Conservation (phyloP, 2,113 vertebrate genomes). For the Rhea americana region DNA sequence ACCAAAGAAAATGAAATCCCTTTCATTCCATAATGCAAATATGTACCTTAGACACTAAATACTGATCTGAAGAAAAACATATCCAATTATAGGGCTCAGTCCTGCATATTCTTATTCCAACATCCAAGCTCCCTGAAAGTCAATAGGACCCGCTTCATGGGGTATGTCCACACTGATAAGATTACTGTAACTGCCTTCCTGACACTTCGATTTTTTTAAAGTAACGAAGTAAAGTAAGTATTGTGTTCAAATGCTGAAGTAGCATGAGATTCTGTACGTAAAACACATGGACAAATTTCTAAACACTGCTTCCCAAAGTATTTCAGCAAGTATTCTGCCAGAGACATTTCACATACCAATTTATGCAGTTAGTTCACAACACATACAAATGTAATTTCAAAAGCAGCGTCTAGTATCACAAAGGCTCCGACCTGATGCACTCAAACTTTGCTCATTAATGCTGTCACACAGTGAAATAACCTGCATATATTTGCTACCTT, state of each 20-base stretch:
- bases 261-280: neutral
- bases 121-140: neutral
- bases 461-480: neutral
- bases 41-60: neutral
- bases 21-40: neutral
- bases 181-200: neutral
- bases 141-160: neutral
- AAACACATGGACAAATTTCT: slow-evolving; percentile 24
- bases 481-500: neutral
- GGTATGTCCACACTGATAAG: neutral
- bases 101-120: neutral
- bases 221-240: neutral
- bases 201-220: neutral
- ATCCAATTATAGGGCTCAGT: neutral
- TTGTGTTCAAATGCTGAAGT: neutral
- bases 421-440: neutral
- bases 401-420: neutral
- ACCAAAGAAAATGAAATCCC: neutral
- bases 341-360: neutral
- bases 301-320: slow-evolving; percentile 27
- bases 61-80: neutral
- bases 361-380: neutral
- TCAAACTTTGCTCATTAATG: neutral
- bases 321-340: neutral
- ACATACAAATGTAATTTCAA: neutral